Percentiles rank a stretch among this genome's conserved stretches.
Evolutionary conservation across 1,140 invertebrate genomes (phyloP).

Genomic region (Phymastichus coffea): DNA sequence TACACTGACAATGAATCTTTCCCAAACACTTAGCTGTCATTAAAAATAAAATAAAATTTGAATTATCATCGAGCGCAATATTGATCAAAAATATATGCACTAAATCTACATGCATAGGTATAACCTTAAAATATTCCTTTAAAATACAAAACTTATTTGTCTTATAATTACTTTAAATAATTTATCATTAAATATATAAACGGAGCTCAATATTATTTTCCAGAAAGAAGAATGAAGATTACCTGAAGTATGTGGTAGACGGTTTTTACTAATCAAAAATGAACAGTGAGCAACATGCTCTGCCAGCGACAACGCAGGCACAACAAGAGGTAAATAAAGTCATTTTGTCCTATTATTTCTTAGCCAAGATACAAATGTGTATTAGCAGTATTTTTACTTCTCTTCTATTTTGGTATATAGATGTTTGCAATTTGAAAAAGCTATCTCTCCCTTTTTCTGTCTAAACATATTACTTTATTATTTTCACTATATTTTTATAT

Average conservation of each 20-base stretch:
- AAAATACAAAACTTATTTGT: neutral
- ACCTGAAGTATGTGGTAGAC: slow-evolving; percentile 40
- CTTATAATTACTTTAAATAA: neutral
- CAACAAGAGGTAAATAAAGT: slow-evolving; percentile 57
- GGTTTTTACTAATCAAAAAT: slow-evolving; percentile 50
- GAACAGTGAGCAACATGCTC: slow-evolving; percentile 58
- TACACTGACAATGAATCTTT: no score
- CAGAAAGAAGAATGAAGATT: slow-evolving; percentile 48
- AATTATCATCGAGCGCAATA: neutral
- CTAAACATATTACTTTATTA: no score
- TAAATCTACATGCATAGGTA: neutral
- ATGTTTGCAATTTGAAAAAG: no score
- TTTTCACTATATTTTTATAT: no score
- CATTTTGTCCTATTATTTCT: no score
- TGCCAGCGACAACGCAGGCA: slow-evolving; percentile 56
- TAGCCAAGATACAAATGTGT: slow-evolving; percentile 47
- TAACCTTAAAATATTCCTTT: neutral
- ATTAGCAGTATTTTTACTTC: slow-evolving; percentile 18
- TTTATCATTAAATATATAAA: neutral
- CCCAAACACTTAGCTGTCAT: no score
- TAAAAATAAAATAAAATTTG: no score
- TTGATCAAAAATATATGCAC: neutral
- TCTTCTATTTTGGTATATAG: no score
- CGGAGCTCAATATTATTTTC: slow-evolving; percentile 30
- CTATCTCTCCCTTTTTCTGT: no score